Base-by-base conservation (phyloP, 1,140 invertebrate species). In the Drosophila grimshawi region DNA sequence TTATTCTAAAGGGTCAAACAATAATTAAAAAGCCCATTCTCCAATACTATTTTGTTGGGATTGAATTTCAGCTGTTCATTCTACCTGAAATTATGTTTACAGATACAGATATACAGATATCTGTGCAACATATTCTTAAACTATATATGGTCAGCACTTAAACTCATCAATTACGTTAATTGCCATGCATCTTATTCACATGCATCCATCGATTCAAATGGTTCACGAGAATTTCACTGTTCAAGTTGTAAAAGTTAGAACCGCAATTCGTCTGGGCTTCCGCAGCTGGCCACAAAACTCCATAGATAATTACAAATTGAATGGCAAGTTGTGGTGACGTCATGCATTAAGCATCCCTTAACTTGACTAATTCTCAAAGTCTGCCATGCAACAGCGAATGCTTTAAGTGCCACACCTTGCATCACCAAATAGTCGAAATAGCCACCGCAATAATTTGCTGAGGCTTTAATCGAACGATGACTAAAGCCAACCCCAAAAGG, bases 271-370 rank as follows among this genome's bases (percentile, higher is more conserved):
- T 19, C 62, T 57, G 45, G 8, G 52, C 55, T 66, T 45, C 32
- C 60, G 43, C 19, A 10, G 43, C 4, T 29, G 2, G 43, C 60
- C 46, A 37, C 46, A 39, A 49, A 55, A 11, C 11, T 55, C 30
- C 11, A 56, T n/a, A 11, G 32, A 73, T 67, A 61, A 67, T 73
- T 68, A 59, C 63, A 39, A 56, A 53, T 33, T 59, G 55, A 46
- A 19, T 10, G 46, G 33, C 49, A 53, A 52, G 32, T 61, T 32
- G 52, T n/a, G 10, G 7, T 56, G 33, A 51, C 59, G 51, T 64
- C 60, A 63, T n/a, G 5, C 32, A 39, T 3, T 4, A 27, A 63
- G 59, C 59, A 64, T 56, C 67, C 67, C 60, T 55, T 55, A 49
- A 8, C 53, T 29, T 7, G 4, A 29, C 39, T 46, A 60, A 11